Conservation (phyloP, 2,797 vertebrate species). For the Arrhamphus sclerolepis region DNA sequence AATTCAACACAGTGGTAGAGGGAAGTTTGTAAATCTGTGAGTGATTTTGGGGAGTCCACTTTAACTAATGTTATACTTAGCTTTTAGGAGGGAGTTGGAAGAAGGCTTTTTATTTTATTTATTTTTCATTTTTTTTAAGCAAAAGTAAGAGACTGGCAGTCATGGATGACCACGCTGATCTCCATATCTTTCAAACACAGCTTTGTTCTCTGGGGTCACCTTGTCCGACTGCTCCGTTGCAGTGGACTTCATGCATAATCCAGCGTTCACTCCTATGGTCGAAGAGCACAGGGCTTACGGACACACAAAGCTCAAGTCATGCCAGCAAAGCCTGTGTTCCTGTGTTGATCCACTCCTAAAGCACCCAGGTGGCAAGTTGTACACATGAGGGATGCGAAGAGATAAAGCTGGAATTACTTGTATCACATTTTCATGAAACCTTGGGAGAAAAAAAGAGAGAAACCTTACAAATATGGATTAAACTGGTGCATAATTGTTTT, state of each 20-base stretch:
- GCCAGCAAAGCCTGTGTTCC: conserved; percentile 25
- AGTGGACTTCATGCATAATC: conserved; percentile 69
- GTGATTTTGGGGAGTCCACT: conserved; percentile 5
- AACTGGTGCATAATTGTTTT: conserved; percentile 2
- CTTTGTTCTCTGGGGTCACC: conserved; percentile 74
- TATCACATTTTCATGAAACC: conserved; percentile 34
- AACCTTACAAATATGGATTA: conserved; percentile 16
- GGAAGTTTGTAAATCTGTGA: not conserved
- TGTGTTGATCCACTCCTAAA: conserved; percentile 40
- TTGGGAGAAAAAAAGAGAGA: conserved; percentile 3
- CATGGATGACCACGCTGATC: conserved; percentile 79
- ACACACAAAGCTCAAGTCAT: conserved; percentile 21
- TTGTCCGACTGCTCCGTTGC: conserved; percentile 65
- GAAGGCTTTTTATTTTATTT: no score
- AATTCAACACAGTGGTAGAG: no score
- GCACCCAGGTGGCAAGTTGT: conserved; percentile 33
- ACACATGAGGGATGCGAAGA: conserved; percentile 1
- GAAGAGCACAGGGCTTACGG: conserved; percentile 42
- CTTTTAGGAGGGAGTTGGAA: conserved; percentile 7
- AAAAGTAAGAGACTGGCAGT: conserved; percentile 51
- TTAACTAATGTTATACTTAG: conserved; percentile 12
- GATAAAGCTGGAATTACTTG: conserved; percentile 36
- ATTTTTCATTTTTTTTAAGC: not conserved
- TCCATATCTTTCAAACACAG: conserved; percentile 81
- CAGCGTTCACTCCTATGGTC: conserved; percentile 50